Conservation (phyloP, 2,888 invertebrate species). For the Ormyrus nitidulus region DNA sequence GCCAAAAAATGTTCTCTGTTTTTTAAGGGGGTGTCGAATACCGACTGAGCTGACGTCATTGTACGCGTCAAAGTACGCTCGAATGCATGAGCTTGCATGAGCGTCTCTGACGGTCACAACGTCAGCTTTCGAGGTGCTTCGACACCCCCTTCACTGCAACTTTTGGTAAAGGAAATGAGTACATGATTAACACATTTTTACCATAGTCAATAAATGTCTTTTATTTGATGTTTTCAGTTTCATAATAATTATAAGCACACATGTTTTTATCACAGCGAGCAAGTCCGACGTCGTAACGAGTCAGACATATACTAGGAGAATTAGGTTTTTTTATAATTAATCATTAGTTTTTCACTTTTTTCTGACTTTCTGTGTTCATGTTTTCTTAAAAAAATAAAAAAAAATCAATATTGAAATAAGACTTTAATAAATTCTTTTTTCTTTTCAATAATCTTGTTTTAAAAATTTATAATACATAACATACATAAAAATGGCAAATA, state of each 20-base stretch:
- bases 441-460: conserved; percentile 48
- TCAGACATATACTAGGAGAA: conserved; percentile 50
- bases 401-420: conserved; percentile 46
- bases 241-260: conserved; percentile 57
- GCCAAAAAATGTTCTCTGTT: background rate
- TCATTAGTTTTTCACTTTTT: conserved; percentile 33
- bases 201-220: conserved; percentile 54
- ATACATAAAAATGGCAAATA: conserved; percentile 54
- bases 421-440: conserved; percentile 42
- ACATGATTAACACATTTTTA: conserved; percentile 30
- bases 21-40: background rate
- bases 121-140: too few relatives aligned
- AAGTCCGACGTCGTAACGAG: conserved; percentile 37
- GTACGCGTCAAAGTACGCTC: too few relatives aligned
- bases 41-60: too few relatives aligned
- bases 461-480: conserved; percentile 54
- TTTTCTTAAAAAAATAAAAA: conserved; percentile 37
- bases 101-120: too few relatives aligned
- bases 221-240: conserved; percentile 55
- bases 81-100: too few relatives aligned
- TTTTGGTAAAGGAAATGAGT: background rate
- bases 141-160: background rate
- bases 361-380: conserved; percentile 43
- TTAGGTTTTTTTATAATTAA: conserved; percentile 33
- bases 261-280: conserved; percentile 58